These are phyloP conservation scores for Tragelaphus strepsiceros DNA, from an alignment of 2,113 vertebrate species.

Conservation along the genomic window DNA sequence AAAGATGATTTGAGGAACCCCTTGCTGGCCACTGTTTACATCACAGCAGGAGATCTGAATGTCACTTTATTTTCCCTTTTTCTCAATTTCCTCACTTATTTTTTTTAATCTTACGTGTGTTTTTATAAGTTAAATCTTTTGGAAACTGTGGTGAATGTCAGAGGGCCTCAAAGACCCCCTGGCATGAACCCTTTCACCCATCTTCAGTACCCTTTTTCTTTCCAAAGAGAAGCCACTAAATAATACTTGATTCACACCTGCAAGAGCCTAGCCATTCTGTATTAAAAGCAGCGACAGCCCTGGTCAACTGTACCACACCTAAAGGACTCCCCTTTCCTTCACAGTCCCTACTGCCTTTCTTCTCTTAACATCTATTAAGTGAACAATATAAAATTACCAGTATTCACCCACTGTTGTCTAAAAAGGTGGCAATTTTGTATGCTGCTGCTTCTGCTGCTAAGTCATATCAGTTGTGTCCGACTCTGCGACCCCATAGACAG, in stretches of 20 bases:
- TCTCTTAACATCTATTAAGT: background rate
- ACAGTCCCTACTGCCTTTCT: background rate
- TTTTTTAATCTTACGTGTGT: background rate
- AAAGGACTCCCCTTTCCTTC: background rate
- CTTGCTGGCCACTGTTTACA: background rate
- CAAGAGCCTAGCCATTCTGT: background rate
- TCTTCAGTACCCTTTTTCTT: slow-evolving; percentile 3
- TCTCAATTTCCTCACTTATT: background rate
- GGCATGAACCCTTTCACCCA: background rate
- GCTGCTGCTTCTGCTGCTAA: too few species aligned
- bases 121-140: slow-evolving; percentile 26
- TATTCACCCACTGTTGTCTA: background rate
- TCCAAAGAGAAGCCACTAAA: background rate
- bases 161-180: background rate
- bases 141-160: background rate
- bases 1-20: background rate
- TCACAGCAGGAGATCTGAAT: background rate
- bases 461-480: too few species aligned
- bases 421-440: background rate
- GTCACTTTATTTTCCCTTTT: slow-evolving; percentile 10
- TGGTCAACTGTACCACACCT: background rate
- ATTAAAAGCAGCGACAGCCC: background rate
- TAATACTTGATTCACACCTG: background rate
- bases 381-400: background rate
- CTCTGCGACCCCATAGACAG: too few species aligned